Percentiles rank a stretch among this genome's conserved stretches.
Conservation (phyloP, 2,888 invertebrate species). For the Platypus cylindrus region DNA sequence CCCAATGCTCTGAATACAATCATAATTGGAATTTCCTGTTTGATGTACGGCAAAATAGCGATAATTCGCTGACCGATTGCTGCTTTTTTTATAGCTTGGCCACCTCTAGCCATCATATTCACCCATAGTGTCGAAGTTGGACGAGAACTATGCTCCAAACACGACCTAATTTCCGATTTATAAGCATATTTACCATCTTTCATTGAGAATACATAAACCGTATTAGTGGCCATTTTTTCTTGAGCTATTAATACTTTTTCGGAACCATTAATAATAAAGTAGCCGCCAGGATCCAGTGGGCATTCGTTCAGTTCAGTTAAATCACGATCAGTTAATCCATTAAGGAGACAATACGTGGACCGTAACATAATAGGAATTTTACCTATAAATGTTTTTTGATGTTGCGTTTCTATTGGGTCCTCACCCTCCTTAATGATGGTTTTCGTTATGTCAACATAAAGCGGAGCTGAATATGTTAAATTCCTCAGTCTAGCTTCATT, state of each 20-base stretch:
- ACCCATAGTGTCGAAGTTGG: conserved; percentile 98
- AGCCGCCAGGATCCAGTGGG: conserved; percentile 97
- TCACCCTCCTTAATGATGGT: conserved; percentile 84
- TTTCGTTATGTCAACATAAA: conserved; percentile 98
- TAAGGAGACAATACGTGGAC: conserved; percentile 92
- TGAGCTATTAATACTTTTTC: conserved; percentile 92
- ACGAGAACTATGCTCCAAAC: conserved; percentile 81
- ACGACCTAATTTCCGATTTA: conserved; percentile 95
- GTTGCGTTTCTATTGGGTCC: conserved; percentile 74
- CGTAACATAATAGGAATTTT: conserved; percentile 99
- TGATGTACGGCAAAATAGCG: conserved; percentile 95
- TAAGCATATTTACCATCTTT: conserved; percentile 99
- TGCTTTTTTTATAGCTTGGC: conserved; percentile 96
- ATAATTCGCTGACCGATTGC: conserved; percentile 98
- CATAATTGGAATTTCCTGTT: conserved; percentile 99
- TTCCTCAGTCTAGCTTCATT: conserved; percentile 97
- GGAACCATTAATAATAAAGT: conserved; percentile 98
- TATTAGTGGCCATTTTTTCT: conserved; percentile 99
- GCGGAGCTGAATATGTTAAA: conserved; percentile 93
- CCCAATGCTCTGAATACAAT: conserved; percentile 96
- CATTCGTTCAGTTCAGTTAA: conserved; percentile 98
- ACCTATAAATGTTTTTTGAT: conserved; percentile 63
- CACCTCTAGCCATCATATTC: conserved; percentile 98
- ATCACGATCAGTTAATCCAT: conserved; percentile 94
- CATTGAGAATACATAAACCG: conserved; percentile 99